These are phyloP conservation scores for Drosophila vallismaia DNA, from an alignment of 2,888 invertebrate species.

Conservation along the genomic window DNA sequence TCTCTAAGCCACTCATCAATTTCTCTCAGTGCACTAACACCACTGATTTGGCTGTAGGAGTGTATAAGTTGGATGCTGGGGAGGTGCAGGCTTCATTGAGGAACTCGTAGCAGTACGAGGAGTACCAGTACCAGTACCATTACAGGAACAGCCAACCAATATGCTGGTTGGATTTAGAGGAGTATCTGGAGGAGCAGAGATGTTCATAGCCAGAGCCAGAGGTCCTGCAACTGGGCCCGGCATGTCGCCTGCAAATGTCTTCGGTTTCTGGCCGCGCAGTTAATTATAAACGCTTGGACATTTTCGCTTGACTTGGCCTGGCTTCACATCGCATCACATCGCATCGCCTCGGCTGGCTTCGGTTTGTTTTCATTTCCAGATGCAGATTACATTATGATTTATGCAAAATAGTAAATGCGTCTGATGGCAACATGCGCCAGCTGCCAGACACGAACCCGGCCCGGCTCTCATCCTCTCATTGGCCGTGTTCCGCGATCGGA, in stretches of 20 bases:
- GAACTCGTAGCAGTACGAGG: slow-evolving; percentile 61
- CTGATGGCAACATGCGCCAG: slow-evolving; percentile 82
- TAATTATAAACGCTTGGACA: slow-evolving; percentile 84
- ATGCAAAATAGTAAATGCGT: slow-evolving; percentile 83
- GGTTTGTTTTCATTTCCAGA: slow-evolving; percentile 81
- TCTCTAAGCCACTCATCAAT: background rate
- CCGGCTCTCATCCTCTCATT: slow-evolving; percentile 23
- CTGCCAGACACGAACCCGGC: slow-evolving; percentile 43
- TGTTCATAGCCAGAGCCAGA: slow-evolving; percentile 1
- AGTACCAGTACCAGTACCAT: slow-evolving; percentile 29
- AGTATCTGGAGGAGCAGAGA: slow-evolving; percentile 33
- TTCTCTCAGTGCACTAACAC: slow-evolving; percentile 23
- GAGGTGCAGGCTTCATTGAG: slow-evolving; percentile 76
- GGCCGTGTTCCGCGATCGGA: slow-evolving; percentile 31
- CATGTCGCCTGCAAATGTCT: slow-evolving; percentile 80
- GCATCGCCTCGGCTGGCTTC: slow-evolving; percentile 44
- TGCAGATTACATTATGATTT: slow-evolving; percentile 84
- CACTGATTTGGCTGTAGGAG: slow-evolving; percentile 21
- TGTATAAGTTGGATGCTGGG: slow-evolving; percentile 49
- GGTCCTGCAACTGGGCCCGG: slow-evolving; percentile 73
- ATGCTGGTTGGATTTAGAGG: slow-evolving; percentile 18
- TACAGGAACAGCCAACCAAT: slow-evolving; percentile 10
- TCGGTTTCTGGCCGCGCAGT: slow-evolving; percentile 80
- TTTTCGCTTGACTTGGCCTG: slow-evolving; percentile 65
- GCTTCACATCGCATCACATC: slow-evolving; percentile 41